phyloP scores from a whole-genome alignment of 2,113 vertebrate species.

The Antidorcas marsupialis region DNA sequence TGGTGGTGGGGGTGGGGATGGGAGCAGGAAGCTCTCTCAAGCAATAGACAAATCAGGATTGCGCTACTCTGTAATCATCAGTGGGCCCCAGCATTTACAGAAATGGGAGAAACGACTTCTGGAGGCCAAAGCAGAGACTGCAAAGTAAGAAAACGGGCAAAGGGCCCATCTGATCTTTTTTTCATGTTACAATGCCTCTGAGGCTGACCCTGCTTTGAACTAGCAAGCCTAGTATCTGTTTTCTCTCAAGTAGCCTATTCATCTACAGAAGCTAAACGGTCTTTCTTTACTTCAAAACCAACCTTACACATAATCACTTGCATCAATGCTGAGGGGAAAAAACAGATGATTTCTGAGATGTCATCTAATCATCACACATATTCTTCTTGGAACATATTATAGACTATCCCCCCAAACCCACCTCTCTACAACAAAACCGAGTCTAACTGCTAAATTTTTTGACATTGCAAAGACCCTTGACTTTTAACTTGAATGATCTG shows the following conservation, averaged over 20 bases:
- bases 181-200: not conserved
- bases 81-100: not conserved
- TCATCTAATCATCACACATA: not conserved
- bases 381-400: not conserved
- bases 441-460: slow-evolving; percentile 61
- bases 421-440: slow-evolving; percentile 37
- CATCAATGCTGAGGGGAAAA: not conserved
- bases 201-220: slow-evolving; percentile 41
- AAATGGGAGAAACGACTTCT: slow-evolving; percentile 30
- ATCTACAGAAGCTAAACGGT: not conserved
- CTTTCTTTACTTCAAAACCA: slow-evolving; percentile 26
- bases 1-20: not conserved
- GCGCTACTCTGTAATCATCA: not conserved
- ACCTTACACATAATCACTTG: slow-evolving; percentile 38
- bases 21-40: not conserved
- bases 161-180: not conserved
- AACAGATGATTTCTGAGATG: not conserved
- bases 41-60: not conserved
- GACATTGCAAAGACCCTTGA: slow-evolving; percentile 69
- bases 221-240: slow-evolving; percentile 26
- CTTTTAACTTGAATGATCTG: slow-evolving; percentile 78
- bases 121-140: not conserved
- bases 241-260: slow-evolving; percentile 38
- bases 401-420: not conserved
- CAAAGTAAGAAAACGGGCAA: not conserved